Evolutionary conservation across 2,113 vertebrate species (phyloP), one percentile per base, ranked within the genome.

Genomic region (Phalacrocorax aristotelis): DNA sequence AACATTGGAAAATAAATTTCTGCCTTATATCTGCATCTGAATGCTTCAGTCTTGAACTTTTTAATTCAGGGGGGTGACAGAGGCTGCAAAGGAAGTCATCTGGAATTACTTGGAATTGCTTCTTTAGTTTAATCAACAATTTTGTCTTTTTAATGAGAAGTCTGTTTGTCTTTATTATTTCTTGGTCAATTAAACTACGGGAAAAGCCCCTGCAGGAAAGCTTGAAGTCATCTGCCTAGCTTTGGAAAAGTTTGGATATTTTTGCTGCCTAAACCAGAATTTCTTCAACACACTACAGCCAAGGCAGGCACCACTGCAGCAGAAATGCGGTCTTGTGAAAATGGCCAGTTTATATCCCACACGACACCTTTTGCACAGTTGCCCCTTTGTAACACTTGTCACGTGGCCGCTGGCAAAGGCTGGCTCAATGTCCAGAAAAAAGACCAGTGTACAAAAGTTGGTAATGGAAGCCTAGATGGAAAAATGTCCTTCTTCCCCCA

Each of bases 401-500:
- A 55, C 27, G 57, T 66, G 83, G 65, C 65, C 72, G 7, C 42
- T 81, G 52, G 66, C 85, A 95, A 95, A 76, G 71, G 30, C 76
- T 89, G 69, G 66, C 75, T 78, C 51, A 6, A 8, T 34, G 17
- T 32, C 15, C 2, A 8, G 23, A 27, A 30, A 15, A 44, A 29
- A 79, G 65, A 90, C 49, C 22, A 88, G 23, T 0, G 6, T 78
- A 69, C 2, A 21, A 79, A 48, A 79, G 77, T 75, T 94, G 79
- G 42, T 29, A 57, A 46, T 32, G 13, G 13, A 81, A 81, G 54
- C 78, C 94, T 90, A 86, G n/a, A 72, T 58, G 38, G 74, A 97
- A 96, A 97, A 86, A 69, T 40, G 80, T 91, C 65, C 69, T 95
- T 69, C 32, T 82, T 36, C 57, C n/a, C 51, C 66, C 48, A 76